These are phyloP conservation scores for Hemithea aestivaria DNA, from an alignment of 2,888 invertebrate species.

Conservation along the genomic window DNA sequence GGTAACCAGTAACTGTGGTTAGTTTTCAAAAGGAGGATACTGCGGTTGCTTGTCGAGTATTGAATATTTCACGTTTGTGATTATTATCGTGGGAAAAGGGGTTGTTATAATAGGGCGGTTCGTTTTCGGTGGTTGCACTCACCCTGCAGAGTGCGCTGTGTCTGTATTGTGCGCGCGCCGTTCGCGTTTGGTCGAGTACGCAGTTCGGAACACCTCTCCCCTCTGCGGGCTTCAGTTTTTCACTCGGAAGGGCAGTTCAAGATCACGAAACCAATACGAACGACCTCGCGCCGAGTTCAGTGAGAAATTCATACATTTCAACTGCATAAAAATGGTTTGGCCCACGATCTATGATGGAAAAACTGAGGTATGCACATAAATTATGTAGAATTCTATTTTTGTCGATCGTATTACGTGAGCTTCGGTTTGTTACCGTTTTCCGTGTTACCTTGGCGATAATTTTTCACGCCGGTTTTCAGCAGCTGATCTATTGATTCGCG, in stretches of 20 bases:
- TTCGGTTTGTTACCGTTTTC: constrained; percentile 32
- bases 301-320: constrained; percentile 45
- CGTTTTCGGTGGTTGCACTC: constrained; percentile 44
- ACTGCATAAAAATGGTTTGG: constrained; percentile 63
- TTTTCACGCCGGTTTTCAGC: constrained; percentile 37
- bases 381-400: constrained; percentile 39
- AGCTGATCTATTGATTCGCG: constrained; percentile 20
- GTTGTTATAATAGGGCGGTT: constrained; percentile 30
- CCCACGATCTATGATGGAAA: constrained; percentile 64
- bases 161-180: constrained; percentile 62
- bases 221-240: constrained; percentile 63
- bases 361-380: constrained; percentile 48
- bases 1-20: constrained; percentile 22
- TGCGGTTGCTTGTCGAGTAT: constrained; percentile 22
- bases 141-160: constrained; percentile 45
- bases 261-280: constrained; percentile 66
- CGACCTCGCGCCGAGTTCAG: constrained; percentile 50
- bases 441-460: constrained; percentile 40
- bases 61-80: constrained; percentile 11
- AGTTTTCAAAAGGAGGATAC: constrained; percentile 26
- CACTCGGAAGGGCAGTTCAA: constrained; percentile 77
- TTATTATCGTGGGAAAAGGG: constrained; percentile 17
- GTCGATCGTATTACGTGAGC: constrained; percentile 43
- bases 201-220: constrained; percentile 52
- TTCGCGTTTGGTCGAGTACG: constrained; percentile 57